These are phyloP conservation scores for Linnaemya tessellans DNA, from an alignment of 2,888 invertebrate species.

Conservation along the genomic window DNA sequence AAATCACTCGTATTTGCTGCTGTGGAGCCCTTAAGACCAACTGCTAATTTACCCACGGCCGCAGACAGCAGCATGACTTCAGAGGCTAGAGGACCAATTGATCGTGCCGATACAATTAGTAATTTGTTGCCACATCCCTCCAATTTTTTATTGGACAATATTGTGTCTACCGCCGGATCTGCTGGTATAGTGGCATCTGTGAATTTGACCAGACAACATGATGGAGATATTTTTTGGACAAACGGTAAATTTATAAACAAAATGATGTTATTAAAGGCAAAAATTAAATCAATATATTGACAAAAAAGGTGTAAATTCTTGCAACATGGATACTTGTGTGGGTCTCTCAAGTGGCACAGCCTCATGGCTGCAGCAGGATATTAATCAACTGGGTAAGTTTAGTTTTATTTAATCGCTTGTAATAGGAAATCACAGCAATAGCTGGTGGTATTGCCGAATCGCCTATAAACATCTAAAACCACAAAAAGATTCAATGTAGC, in stretches of 20 bases:
- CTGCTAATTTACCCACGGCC: constrained; percentile 19
- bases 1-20: constrained; percentile 25
- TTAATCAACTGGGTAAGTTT: constrained; percentile 79
- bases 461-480: too few species aligned
- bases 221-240: constrained; percentile 83
- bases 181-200: constrained; percentile 76
- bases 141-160: constrained; percentile 80
- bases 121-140: constrained; percentile 73
- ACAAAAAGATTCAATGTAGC: too few species aligned
- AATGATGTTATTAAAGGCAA: neutral
- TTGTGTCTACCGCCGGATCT: constrained; percentile 76
- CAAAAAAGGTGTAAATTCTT: constrained; percentile 78
- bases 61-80: constrained; percentile 44
- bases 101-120: constrained; percentile 62
- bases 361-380: constrained; percentile 76
- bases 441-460: too few species aligned
- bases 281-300: constrained; percentile 55
- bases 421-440: too few species aligned
- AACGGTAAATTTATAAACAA: constrained; percentile 77
- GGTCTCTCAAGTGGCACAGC: constrained; percentile 83
- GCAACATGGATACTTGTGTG: constrained; percentile 83
- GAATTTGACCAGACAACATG: constrained; percentile 83
- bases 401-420: neutral
- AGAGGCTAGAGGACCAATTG: constrained; percentile 62
- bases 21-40: constrained; percentile 20